Base-by-base conservation (phyloP, 2,797 vertebrate species). In the Anabas testudineus region DNA sequence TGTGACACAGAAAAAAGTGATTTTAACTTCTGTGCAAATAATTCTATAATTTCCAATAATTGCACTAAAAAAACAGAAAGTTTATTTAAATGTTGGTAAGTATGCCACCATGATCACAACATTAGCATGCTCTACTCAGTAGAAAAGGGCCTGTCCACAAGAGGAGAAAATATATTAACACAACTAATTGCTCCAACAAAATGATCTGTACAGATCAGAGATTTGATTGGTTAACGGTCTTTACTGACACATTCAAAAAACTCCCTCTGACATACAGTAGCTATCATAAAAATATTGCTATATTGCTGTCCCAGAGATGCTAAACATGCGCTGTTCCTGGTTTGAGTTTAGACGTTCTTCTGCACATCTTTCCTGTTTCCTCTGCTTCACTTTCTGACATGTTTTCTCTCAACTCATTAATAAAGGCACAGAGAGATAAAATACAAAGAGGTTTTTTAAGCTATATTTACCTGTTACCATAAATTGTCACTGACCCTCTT, bases 21-120 rank as follows among this genome's bases (percentile, higher is more conserved):
- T 1, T 49, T 14, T 2, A 51, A 52, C 16, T 32, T 66, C 7
- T 32, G 14, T 32, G 7, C 6, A 51, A 55, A 26, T 48, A 7
- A 22, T 22, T 22, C 12, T 3, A 15, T 39, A 2, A 14, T 46
- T 13, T 13, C 36, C 32, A 21, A 46, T 49, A 32, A 32, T 32
- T 28, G 26, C 5, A 26, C 28, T 28, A 28, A 4, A 14, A 26
- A 51, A 51, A 24, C 5, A 22, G 14, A 32, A 36, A 9, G 41
- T 28, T 47, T 45, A 46, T 16, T 47, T 10, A 67, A 28, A 65
- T 59, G 4, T 46, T 10, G 46, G 12, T 56, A 55, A 52, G 36
- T 73, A 67, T 30, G 57, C 15, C n/a, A 55, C 22, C 55, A 69
- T 0, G 16, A 28, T 18, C 12, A 51, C 19, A 55, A 36, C 18